These are phyloP conservation scores for Montipora foliosa DNA, from an alignment of 64 coral and sea anemone species.

Conservation along the genomic window DNA sequence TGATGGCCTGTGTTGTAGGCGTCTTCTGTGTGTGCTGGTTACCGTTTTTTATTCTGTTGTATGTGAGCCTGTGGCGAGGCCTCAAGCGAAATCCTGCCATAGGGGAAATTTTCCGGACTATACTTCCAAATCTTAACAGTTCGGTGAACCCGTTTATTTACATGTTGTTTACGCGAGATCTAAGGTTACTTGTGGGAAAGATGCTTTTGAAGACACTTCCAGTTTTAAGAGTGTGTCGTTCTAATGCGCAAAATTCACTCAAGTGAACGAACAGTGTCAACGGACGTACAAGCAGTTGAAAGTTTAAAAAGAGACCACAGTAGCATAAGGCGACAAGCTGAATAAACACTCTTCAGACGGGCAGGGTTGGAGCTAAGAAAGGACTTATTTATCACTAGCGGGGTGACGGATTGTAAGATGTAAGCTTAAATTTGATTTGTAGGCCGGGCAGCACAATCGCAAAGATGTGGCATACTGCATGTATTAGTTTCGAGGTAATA, in stretches of 20 bases:
- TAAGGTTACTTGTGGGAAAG: slow-evolving; percentile 41
- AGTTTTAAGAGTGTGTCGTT: not conserved
- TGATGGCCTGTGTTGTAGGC: slow-evolving; percentile 84
- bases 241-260: not conserved
- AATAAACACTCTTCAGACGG: no score
- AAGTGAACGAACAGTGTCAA: not conserved
- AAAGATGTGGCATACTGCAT: no score
- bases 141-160: slow-evolving; percentile 82
- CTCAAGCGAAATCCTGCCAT: slow-evolving; percentile 6
- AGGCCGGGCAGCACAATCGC: no score
- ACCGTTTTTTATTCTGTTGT: slow-evolving; percentile 83
- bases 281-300: not conserved
- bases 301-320: not conserved
- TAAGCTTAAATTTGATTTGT: no score
- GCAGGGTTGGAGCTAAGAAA: no score
- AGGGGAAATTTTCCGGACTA: slow-evolving; percentile 53
- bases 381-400: no score
- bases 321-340: no score
- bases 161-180: slow-evolving; percentile 80
- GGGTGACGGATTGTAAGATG: no score
- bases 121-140: slow-evolving; percentile 86
- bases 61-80: slow-evolving; percentile 67
- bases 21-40: slow-evolving; percentile 79
- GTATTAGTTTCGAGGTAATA: no score
- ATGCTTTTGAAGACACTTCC: slow-evolving; percentile 27